Base-by-base conservation (phyloP, 2,888 invertebrate species). In the Molorchus minor region DNA sequence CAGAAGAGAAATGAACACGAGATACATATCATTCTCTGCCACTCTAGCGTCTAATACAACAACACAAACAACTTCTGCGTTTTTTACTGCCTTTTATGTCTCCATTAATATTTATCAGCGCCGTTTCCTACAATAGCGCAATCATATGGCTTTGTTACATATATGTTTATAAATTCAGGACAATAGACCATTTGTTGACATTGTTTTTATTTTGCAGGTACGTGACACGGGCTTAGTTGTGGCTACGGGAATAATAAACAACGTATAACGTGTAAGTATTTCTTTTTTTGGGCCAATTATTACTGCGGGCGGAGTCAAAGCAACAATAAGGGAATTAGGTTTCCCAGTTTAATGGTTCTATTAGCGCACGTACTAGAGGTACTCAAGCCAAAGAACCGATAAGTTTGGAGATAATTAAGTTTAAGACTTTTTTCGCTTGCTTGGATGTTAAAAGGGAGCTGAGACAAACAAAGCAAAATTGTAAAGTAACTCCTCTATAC, bases 151-250 rank as follows among this genome's bases (percentile, higher is more conserved):
- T 40, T 38, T 49, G 49, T 35, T 49, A 25, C 29, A 38, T 49
- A 25, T 49, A 25, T 21, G 47, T 46, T 33, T 46, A 46, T 47
- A 47, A 47, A 47, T 49, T 36, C 25, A 13, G n/a, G 38, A 49
- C 49, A 61, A 55, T 46, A 45, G 53, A 21, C 55, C 43, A 20
- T 58, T 59, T 58, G 43, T 35, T 46, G 41, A 52, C 47, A 61
- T 56, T 51, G 16, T 29, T 33, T 20, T 59, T 63, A 30, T 55
- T 52, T 64, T 61, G 13, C 58, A 56, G 58, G 62, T 61, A 63
- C 61, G 64, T 65, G 66, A 57, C 49, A 15, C 8, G 49, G 38
- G 38, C 15, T 38, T 15, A 21, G 19, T 38, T 38, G 21, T 49
- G 25, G 36, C 20, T 25, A 12, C n/a, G 21, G 13, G 15, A 49